Evolutionary conservation across 2,888 invertebrate species (phyloP).

Genomic region (Ormyrus rosae): DNA sequence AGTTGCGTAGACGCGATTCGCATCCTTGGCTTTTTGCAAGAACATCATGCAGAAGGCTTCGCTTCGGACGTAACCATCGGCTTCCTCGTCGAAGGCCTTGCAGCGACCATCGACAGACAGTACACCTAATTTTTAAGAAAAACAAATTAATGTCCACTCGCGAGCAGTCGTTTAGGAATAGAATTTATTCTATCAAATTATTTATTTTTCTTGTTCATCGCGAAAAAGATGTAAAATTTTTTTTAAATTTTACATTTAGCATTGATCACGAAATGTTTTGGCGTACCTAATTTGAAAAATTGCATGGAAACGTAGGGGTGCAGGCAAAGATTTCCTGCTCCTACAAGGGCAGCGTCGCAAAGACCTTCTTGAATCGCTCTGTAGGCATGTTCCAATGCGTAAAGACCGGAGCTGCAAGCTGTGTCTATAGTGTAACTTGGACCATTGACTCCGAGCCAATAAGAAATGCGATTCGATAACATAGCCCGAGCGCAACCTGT

Average conservation of each 20-base stretch:
- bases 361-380: slow-evolving; percentile 85
- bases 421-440: slow-evolving; percentile 82
- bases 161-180: background rate
- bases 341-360: slow-evolving; percentile 93
- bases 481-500: slow-evolving; percentile 81
- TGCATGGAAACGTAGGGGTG: slow-evolving; percentile 93
- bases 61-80: slow-evolving; percentile 77
- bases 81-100: slow-evolving; percentile 88
- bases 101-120: slow-evolving; percentile 89
- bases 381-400: slow-evolving; percentile 90
- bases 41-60: slow-evolving; percentile 85
- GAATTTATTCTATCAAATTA: background rate
- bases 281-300: slow-evolving; percentile 80
- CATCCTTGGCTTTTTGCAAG: slow-evolving; percentile 80
- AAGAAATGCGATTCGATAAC: slow-evolving; percentile 92
- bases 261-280: background rate
- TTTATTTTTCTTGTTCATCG: too few species aligned
- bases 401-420: slow-evolving; percentile 86
- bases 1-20: slow-evolving; percentile 60
- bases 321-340: slow-evolving; percentile 88
- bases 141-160: background rate
- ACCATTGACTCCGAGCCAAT: slow-evolving; percentile 90
- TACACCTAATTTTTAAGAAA: slow-evolving; percentile 77
- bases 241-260: background rate
- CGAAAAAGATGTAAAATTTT: too few species aligned